Conservation (phyloP, 1,140 invertebrate genomes). For the Coelopa frigida region DNA sequence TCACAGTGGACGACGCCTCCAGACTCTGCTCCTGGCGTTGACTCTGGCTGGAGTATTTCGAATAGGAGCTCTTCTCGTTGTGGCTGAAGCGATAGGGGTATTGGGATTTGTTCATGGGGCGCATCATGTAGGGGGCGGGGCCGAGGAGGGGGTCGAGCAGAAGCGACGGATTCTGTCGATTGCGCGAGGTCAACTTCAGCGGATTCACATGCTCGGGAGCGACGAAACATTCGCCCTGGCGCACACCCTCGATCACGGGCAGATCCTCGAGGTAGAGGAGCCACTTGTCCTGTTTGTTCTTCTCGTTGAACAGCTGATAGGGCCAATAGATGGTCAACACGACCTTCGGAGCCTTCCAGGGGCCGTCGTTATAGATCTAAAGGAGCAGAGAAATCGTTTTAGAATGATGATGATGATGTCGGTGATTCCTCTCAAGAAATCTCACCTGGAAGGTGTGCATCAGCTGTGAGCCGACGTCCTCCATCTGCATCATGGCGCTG, state of each 20-base stretch:
- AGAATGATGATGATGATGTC: no score
- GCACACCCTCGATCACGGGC: conserved; percentile 61
- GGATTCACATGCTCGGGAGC: conserved; percentile 59
- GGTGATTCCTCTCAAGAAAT: no score
- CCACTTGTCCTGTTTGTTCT: conserved; percentile 71
- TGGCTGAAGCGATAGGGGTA: conserved; percentile 8
- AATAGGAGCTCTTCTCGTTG: conserved; percentile 12
- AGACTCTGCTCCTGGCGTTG: conserved; percentile 9
- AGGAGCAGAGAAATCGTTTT: conserved; percentile 9
- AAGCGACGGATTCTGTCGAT: conserved; percentile 19
- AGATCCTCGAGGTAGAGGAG: conserved; percentile 78
- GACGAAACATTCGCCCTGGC: conserved; percentile 57
- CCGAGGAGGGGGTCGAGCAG: conserved; percentile 17
- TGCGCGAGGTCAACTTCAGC: conserved; percentile 53
- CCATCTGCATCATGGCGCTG: conserved; percentile 70
- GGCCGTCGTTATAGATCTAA: conserved; percentile 73
- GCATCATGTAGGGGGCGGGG: conserved; percentile 29
- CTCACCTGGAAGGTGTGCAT: conserved; percentile 75
- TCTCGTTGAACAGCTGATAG: conserved; percentile 73
- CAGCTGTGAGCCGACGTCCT: conserved; percentile 78
- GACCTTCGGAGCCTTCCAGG: conserved; percentile 71
- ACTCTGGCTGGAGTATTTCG: neutral
- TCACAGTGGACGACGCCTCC: conserved; percentile 8
- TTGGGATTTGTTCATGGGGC: conserved; percentile 19
- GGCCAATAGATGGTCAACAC: conserved; percentile 85